Percentiles rank a stretch among this genome's conserved stretches.
Evolutionary conservation across 2,797 vertebrate genomes (phyloP).

Genomic region (Sorex maritimensis): DNA sequence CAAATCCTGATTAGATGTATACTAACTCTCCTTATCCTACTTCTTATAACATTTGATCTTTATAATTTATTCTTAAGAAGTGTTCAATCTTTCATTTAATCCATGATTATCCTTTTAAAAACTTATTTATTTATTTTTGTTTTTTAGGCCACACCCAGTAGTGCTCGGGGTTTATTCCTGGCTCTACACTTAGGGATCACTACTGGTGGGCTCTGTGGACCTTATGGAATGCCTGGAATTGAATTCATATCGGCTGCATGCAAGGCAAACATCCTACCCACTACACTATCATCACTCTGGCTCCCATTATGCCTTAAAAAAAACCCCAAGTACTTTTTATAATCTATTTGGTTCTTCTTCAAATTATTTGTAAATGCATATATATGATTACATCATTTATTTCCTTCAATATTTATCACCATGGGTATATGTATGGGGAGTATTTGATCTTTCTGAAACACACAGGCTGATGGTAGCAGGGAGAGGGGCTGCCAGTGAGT

Average conservation of each 20-base stretch:
- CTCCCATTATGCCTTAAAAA: not conserved
- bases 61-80: slow-evolving; percentile 2
- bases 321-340: no score
- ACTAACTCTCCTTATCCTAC: slow-evolving; percentile 8
- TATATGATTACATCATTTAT: not conserved
- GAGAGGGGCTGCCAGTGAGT: no score
- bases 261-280: no score
- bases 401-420: slow-evolving; percentile 49
- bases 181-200: no score
- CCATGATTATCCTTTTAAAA: not conserved
- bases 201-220: no score
- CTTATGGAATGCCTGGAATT: no score
- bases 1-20: not conserved
- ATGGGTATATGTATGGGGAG: not conserved
- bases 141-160: no score
- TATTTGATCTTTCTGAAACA: no score
- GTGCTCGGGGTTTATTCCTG: no score
- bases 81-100: slow-evolving; percentile 53
- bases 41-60: slow-evolving; percentile 25
- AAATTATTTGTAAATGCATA: slow-evolving; percentile 57
- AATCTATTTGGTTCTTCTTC: slow-evolving; percentile 38
- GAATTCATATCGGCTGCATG: no score
- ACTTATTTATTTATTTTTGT: no score
- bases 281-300: not conserved
- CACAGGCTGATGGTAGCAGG: no score